Percentiles rank a stretch among this genome's conserved stretches.
These are phyloP conservation scores for Emydocephalus ijimae DNA, from an alignment of 2,113 vertebrate genomes.

Conservation along the genomic window DNA sequence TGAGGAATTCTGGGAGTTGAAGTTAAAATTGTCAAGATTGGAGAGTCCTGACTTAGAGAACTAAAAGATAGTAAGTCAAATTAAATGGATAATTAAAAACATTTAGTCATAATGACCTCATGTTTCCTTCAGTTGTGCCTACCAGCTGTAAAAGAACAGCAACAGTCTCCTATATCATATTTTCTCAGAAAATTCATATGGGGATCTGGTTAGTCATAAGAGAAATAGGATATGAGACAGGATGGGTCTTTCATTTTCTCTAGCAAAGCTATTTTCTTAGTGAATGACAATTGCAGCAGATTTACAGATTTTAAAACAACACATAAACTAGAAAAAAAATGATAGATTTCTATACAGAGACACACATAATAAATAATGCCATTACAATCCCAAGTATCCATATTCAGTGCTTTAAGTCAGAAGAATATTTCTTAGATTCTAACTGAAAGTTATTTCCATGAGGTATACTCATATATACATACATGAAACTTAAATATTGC, in stretches of 20 bases:
- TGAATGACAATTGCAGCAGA: background rate
- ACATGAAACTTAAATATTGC: background rate
- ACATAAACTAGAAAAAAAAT: background rate
- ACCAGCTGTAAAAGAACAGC: background rate
- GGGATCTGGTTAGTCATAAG: background rate
- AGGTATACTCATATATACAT: background rate
- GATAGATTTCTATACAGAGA: background rate
- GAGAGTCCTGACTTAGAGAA: background rate
- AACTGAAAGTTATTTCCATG: background rate
- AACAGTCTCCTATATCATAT: background rate
- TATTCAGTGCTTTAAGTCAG: background rate
- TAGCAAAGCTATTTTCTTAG: background rate
- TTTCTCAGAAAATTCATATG: background rate
- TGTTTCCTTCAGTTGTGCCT: background rate
- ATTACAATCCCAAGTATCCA: background rate
- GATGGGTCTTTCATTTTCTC: background rate
- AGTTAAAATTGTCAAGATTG: background rate
- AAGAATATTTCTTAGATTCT: background rate
- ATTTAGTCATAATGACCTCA: background rate
- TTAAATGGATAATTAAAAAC: background rate
- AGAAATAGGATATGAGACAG: background rate
- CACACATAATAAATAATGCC: background rate
- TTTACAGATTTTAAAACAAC: conserved; percentile 2
- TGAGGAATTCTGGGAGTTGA: background rate
- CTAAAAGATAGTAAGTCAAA: background rate